Percentiles rank a stretch among this genome's conserved stretches.
Conservation (phyloP, 2,888 invertebrate species). For the Dynastes hyllus region DNA sequence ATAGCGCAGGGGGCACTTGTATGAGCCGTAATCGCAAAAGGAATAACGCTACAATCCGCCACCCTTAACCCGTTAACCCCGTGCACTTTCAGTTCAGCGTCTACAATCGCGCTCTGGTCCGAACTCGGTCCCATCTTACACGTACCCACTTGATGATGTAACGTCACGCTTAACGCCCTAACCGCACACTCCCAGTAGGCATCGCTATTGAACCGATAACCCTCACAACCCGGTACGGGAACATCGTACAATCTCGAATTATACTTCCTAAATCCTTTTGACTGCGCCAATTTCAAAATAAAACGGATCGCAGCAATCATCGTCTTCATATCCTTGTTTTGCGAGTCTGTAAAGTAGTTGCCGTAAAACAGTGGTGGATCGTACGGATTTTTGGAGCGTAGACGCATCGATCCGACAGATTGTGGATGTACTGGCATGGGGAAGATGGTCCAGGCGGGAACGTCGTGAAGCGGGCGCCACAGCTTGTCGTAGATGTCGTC, state of each 20-base stretch:
- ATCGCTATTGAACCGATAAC: constrained; percentile 74
- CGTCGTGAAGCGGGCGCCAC: constrained; percentile 69
- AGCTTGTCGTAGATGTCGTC: constrained; percentile 62
- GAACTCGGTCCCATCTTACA: constrained; percentile 81
- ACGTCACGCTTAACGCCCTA: constrained; percentile 62
- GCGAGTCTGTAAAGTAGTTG: constrained; percentile 73
- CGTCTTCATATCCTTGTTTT: constrained; percentile 69
- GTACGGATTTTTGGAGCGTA: constrained; percentile 74
- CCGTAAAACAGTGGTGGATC: constrained; percentile 77
- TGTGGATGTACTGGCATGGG: constrained; percentile 76
- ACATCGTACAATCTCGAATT: constrained; percentile 70
- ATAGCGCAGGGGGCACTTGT: constrained; percentile 81
- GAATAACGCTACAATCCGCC: constrained; percentile 81
- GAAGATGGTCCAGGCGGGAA: constrained; percentile 72
- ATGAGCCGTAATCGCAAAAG: constrained; percentile 78
- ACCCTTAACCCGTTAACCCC: constrained; percentile 77
- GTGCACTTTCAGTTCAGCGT: constrained; percentile 76
- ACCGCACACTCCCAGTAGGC: constrained; percentile 83
- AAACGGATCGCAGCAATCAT: constrained; percentile 74
- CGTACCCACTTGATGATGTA: constrained; percentile 72
- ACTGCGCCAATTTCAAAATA: constrained; percentile 71
- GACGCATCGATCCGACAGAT: constrained; percentile 72
- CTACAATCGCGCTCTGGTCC: constrained; percentile 79
- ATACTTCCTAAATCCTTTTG: constrained; percentile 73
- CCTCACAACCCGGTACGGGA: constrained; percentile 72